Base-by-base conservation (phyloP, 2,797 vertebrate species). In the Botia almorhae region DNA sequence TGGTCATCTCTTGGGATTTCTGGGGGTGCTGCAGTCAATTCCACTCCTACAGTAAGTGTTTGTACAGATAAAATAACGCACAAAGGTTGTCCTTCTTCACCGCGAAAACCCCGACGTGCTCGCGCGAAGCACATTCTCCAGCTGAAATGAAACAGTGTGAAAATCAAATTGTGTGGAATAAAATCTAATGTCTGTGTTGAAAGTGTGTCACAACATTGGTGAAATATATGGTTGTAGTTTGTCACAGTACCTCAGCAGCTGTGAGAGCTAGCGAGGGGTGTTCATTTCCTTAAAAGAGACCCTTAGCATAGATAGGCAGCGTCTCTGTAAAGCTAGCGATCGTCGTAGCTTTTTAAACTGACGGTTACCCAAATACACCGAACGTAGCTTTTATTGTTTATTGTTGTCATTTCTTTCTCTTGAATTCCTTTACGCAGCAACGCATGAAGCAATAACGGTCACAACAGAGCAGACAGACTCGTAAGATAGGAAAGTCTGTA, bases 1-100 rank as follows among this genome's bases (percentile, higher is more conserved):
- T 89, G 68, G 74, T 82, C 85, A 87, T 92, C 90, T 91, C 90
- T 89, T 81, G 90, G 89, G 91, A 72, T 72, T 71, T 43, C 82
- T 33, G 80, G 83, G 58, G 85, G 81, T 55, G 50, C 43, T 85
- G 87, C 83, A 87, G 87, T 91, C 89, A 90, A 90, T 90, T 90
- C 89, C 86, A 89, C 90, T 81, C 76, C 70, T 64, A 63, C 86
- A 8, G 60, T 29, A 86, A 46, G 26, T 65, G 53, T 74, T 26
- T 64, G 85, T 80, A 70, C 82, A 86, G 87, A 87, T 86, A 69
- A 73, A 76, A 84, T 87, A 71, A 81, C 80, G 83, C 84, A 87
- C 88, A 85, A 90, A 89, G 89, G 86, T 86, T 89, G 65, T 76
- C 39, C 2, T 51, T 85, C 82, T 78, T 74, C 50, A 39, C 6